Base-by-base conservation (phyloP, 2,888 invertebrate genomes). In the Tetheella fluctuosa region DNA sequence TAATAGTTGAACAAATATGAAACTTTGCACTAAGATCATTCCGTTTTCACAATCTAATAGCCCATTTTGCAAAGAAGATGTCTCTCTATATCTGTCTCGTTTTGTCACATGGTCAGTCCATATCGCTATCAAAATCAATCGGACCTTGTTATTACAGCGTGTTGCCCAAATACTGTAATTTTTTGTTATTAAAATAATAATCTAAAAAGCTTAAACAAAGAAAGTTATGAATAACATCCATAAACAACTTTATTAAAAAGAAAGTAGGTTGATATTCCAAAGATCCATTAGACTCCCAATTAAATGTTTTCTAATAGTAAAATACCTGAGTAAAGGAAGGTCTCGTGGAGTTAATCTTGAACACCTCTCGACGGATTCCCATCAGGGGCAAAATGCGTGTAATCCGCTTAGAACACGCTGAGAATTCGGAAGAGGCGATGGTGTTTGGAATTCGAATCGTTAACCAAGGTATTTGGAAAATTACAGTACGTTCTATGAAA, bases 321-420 rank as follows among this genome's bases (percentile, higher is more conserved):
- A 73, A 69, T 71, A 65, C 64, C 67, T 72, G 62, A 57, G 57
- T 54, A 60, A 62, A 12, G 48, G 52, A 15, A 48, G 59, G 58
- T 34, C 28, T 42, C 52, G 55, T 56, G 53, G 53, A 56, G 48
- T 53, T 56, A 42, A 60, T 58, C 56, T 58, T 58, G 20, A 54
- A 15, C 57, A 59, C 48, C 48, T 54, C 42, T 34, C 39, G 28
- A 53, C 8, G 34, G 52, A 63, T 60, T 60, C 63, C 23, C 48
- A 42, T 60, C 58, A 58, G 58, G 56, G 17, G 55, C 55, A 23
- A 15, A 23, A 52, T 42, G 59, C 57, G 52, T 57, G 59, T 57
- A 55, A 59, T 59, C 55, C 54, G 54, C 63, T 58, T 61, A 39
- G 7, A 28, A n/a, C 25, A 37, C 54, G 7, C 30, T 15, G 25